Evolutionary conservation across 2,113 vertebrate species (phyloP).

Genomic region (Aegotheles bennettii): DNA sequence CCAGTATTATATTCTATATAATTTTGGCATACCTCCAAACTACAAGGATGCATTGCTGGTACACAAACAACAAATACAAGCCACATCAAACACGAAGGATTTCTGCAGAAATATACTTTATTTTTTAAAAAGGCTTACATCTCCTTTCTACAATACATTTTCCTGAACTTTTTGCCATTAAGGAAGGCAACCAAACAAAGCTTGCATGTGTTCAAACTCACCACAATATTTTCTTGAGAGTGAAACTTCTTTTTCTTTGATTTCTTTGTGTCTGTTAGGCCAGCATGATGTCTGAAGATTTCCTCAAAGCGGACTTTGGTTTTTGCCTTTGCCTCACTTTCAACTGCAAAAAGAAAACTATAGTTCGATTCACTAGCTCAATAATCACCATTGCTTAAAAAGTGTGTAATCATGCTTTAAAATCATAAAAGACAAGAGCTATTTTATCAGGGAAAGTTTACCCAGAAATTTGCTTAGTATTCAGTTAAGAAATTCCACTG

Average conservation of each 20-base stretch:
- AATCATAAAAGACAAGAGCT: neutral
- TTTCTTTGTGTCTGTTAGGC: slow-evolving; percentile 68
- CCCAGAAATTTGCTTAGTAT: neutral
- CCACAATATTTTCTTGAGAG: slow-evolving; percentile 78
- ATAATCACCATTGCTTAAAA: neutral
- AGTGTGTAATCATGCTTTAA: neutral
- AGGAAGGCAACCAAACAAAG: neutral
- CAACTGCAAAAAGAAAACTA: slow-evolving; percentile 70
- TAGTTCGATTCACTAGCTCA: neutral
- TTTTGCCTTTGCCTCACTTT: slow-evolving; percentile 87
- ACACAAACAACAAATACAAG: neutral
- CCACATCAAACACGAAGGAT: neutral
- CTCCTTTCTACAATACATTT: neutral
- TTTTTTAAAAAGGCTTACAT: neutral
- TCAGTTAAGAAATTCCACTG: neutral
- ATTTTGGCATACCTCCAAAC: neutral
- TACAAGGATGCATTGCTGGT: neutral
- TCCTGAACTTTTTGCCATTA: neutral
- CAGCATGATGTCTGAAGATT: slow-evolving; percentile 80
- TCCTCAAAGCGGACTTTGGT: slow-evolving; percentile 88
- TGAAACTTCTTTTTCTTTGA: slow-evolving; percentile 71
- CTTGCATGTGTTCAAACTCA: slow-evolving; percentile 58
- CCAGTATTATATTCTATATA: neutral
- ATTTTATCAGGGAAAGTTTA: neutral
- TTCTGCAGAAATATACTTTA: neutral